These are phyloP conservation scores for Mystacornis crossleyi DNA, from an alignment of 2,113 vertebrate species.

Conservation along the genomic window DNA sequence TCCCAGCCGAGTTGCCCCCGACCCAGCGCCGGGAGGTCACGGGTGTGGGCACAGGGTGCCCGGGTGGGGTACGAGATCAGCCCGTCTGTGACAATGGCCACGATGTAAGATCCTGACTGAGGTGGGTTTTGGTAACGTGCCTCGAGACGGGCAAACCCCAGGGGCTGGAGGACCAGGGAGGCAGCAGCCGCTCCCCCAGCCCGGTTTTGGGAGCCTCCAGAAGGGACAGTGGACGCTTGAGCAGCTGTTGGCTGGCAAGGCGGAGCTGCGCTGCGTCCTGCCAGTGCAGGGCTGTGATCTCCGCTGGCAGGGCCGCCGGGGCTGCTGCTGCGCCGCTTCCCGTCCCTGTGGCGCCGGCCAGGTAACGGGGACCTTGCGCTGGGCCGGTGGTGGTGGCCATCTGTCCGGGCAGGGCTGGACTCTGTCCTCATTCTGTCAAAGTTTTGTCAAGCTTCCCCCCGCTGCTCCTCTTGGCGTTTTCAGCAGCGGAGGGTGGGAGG, in stretches of 20 bases:
- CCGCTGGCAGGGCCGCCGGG: neutral
- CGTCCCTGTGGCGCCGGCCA: neutral
- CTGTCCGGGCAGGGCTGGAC: slow-evolving; percentile 31
- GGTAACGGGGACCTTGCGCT: neutral
- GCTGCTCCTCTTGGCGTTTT: neutral
- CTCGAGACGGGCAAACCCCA: neutral
- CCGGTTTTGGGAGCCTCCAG: neutral
- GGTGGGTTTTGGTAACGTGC: neutral
- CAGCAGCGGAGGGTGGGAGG: slow-evolving; percentile 37
- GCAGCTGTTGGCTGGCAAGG: neutral
- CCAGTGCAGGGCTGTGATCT: neutral
- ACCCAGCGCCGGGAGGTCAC: rapidly evolving
- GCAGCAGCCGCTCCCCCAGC: rapidly evolving
- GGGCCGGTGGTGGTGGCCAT: neutral
- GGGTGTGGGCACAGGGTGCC: neutral
- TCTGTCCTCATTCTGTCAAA: neutral
- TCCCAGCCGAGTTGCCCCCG: rapidly evolving
- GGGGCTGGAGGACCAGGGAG: neutral
- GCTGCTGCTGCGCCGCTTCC: neutral
- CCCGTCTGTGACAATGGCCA: neutral
- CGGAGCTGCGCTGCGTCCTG: neutral
- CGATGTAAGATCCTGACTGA: neutral
- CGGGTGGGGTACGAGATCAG: neutral
- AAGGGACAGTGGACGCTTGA: rapidly evolving
- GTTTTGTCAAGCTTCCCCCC: neutral